Percentiles rank a stretch among this genome's conserved stretches.
phyloP scores from a whole-genome alignment of 1,140 invertebrate genomes.

The Pollicipes pollicipes region DNA sequence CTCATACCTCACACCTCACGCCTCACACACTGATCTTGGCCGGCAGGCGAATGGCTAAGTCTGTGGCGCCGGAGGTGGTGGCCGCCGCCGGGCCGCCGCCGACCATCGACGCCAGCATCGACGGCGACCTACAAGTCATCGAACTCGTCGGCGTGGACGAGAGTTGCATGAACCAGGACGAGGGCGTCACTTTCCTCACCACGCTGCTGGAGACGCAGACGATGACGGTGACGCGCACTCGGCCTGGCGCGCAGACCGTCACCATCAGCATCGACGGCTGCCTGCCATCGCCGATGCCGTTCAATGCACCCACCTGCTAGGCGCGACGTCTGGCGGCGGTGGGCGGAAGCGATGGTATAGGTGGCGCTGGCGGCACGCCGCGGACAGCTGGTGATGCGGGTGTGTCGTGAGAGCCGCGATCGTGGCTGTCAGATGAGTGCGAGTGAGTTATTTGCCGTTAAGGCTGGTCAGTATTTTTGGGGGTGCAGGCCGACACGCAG shows the following conservation, averaged over 20 bases:
- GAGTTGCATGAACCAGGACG: not conserved
- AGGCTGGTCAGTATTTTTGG: too few relatives aligned
- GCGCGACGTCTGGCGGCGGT: not conserved
- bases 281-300: not conserved
- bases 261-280: constrained; percentile 1
- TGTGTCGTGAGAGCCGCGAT: too few relatives aligned
- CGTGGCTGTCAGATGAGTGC: too few relatives aligned
- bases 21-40: not conserved
- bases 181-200: not conserved
- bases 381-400: too few relatives aligned
- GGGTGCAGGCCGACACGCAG: too few relatives aligned
- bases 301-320: constrained; percentile 5
- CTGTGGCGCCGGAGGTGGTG: not conserved
- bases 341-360: not conserved
- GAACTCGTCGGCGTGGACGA: not conserved
- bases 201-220: not conserved
- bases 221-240: constrained; percentile 1
- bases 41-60: not conserved
- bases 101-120: not conserved
- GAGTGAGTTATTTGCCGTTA: too few relatives aligned
- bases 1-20: too few relatives aligned
- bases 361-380: too few relatives aligned
- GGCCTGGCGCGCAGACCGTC: not conserved
- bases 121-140: not conserved
- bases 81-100: too few relatives aligned